Evolutionary conservation across 2,888 invertebrate species (phyloP).

Genomic region (Acronicta psi): DNA sequence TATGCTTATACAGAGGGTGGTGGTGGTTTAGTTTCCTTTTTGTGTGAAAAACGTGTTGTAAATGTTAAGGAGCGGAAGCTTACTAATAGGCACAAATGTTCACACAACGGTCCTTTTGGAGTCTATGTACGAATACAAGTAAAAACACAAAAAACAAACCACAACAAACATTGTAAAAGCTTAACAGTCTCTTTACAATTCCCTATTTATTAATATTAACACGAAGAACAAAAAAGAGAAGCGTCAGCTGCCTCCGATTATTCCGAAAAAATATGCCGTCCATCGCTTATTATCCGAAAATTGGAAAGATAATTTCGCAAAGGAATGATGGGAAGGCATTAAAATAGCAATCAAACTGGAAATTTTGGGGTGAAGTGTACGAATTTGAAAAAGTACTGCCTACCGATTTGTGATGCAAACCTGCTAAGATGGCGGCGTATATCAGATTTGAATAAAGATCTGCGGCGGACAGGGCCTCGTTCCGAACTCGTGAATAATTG

Average conservation of each 20-base stretch:
- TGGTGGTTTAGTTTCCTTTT: too few relatives aligned
- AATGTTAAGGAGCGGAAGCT: too few relatives aligned
- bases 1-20: too few relatives aligned
- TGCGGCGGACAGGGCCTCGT: conserved; percentile 55
- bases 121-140: not conserved
- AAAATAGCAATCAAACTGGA: conserved; percentile 86
- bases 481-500: conserved; percentile 60
- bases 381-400: conserved; percentile 79
- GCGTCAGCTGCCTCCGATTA: conserved; percentile 54
- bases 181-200: conserved; percentile 11
- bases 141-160: not conserved
- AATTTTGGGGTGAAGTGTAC: conserved; percentile 80
- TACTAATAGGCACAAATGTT: too few relatives aligned
- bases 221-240: conserved; percentile 22
- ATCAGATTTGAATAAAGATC: conserved; percentile 82
- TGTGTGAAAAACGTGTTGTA: too few relatives aligned
- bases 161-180: conserved; percentile 1
- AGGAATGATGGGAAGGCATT: conserved; percentile 75
- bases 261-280: conserved; percentile 50
- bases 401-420: conserved; percentile 87
- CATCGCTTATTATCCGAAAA: conserved; percentile 64
- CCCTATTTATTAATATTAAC: conserved; percentile 31
- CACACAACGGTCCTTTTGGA: not conserved
- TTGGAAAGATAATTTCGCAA: conserved; percentile 75
- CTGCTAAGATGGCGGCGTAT: conserved; percentile 77